Evolutionary conservation across 2,888 invertebrate species (phyloP), one percentile per base, ranked within the genome.

Genomic region (Cylindroiulus punctatus): DNA sequence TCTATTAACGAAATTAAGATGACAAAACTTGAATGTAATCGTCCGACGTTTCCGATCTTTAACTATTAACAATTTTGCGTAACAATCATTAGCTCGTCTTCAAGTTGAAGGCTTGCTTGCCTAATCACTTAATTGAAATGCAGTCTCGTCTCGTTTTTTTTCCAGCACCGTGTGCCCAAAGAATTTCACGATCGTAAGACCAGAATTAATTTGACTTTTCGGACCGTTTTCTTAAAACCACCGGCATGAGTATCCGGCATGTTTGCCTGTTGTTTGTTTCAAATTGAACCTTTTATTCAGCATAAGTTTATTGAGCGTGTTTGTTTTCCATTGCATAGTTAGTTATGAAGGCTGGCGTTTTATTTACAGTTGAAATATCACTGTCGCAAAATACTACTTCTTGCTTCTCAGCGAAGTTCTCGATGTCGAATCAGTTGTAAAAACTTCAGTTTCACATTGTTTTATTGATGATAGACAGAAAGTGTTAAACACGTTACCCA

Each of bases 201-300:
- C 0, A 89, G 91, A 87, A 91, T 91, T 26, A 91, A 91, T 88
- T 88, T 91, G 85, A 91, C 91, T 14, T 91, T 90, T 87, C 88
- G 91, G 88, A 88, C 87, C 47, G 87, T 88, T 14, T 86, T 85
- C 85, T 32, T 19, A 40, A 84, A 84, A 81, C 81, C 81, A n/a
- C n/a, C n/a, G n/a, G n/a, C n/a, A n/a, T n/a, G n/a, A n/a, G n/a
- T n/a, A n/a, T n/a, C n/a, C n/a, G n/a, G n/a, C n/a, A n/a, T n/a
- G n/a, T n/a, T n/a, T n/a, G n/a, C n/a, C 52, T 81, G 36, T 32
- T 81, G 14, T 17, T 26, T 17, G 52, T 52, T 14, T 52, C 14
- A 52, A 52, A 52, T 52, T 52, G 14, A 14, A 52, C 14, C 52
- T 57, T 57, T 57, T 22, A 22, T 44, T 44, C n/a, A n/a, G n/a